Evolutionary conservation across 2,888 invertebrate genomes (phyloP).

Genomic region (Noctua comes): DNA sequence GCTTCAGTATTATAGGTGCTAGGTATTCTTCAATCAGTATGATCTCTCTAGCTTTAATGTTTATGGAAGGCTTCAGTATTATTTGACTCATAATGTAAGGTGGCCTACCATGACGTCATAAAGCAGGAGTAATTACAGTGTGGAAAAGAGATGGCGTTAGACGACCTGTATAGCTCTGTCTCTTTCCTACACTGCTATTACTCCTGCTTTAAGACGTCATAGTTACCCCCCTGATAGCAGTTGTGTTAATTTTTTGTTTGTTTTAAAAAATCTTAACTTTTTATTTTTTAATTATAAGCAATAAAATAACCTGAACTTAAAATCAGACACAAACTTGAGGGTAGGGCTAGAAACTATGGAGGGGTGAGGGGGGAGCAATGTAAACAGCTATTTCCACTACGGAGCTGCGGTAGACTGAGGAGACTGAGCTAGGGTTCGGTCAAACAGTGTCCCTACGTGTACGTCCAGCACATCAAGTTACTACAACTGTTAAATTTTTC

Average conservation of each 20-base stretch:
- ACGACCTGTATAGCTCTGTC: too few relatives aligned
- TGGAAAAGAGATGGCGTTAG: too few relatives aligned
- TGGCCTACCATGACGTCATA: too few relatives aligned
- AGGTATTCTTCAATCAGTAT: slow-evolving; percentile 11
- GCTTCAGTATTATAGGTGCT: slow-evolving; percentile 4
- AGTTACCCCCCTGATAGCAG: too few relatives aligned
- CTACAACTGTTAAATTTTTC: too few relatives aligned
- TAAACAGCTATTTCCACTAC: background rate
- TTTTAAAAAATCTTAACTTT: background rate
- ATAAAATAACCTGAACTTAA: background rate
- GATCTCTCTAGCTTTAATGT: background rate
- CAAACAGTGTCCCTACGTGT: too few relatives aligned
- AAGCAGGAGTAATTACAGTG: too few relatives aligned
- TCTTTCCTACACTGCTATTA: too few relatives aligned
- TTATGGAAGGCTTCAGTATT: slow-evolving; percentile 17
- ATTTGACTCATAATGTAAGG: background rate
- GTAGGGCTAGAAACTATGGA: background rate
- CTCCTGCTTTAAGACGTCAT: too few relatives aligned
- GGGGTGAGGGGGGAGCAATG: background rate
- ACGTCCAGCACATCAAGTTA: too few relatives aligned
- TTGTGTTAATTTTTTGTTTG: too few relatives aligned
- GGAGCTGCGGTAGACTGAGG: background rate
- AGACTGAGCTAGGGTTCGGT: background rate
- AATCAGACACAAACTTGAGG: background rate
- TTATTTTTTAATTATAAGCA: background rate